Conservation (phyloP, 2,113 vertebrate genomes). For the Rhinopomastus cyanomelas region DNA sequence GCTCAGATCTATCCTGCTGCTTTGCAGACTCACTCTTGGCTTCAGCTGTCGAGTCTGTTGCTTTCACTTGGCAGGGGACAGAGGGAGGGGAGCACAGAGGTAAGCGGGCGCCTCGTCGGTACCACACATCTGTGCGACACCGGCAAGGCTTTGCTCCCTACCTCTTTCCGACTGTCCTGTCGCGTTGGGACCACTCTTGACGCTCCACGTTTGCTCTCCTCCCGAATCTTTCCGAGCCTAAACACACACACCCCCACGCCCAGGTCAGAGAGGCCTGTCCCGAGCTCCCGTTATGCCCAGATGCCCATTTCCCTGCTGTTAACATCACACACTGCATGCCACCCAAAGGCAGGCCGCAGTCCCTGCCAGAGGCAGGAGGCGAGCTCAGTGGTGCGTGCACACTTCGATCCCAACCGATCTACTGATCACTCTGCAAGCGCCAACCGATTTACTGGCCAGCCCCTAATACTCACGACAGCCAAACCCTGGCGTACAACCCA, state of each 20-base stretch:
- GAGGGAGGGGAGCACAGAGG: not conserved
- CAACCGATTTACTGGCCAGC: too few species aligned
- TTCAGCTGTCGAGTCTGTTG: not conserved
- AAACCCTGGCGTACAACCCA: not conserved
- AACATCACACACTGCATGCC: not conserved
- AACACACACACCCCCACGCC: constrained; percentile 33
- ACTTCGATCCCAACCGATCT: not conserved
- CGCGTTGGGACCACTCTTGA: constrained; percentile 57
- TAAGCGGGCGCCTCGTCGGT: not conserved
- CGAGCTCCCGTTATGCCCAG: not conserved
- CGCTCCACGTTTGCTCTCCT: constrained; percentile 55
- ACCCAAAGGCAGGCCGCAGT: not conserved
- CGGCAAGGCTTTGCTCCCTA: constrained; percentile 27
- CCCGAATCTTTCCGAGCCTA: constrained; percentile 80
- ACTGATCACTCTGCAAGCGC: not conserved
- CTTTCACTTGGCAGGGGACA: constrained; percentile 39
- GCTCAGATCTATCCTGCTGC: constrained; percentile 23
- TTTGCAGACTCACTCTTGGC: constrained; percentile 10
- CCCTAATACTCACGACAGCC: not conserved
- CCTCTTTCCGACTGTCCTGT: constrained; percentile 65
- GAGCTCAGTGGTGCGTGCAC: not conserved
- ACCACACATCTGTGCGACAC: not conserved
- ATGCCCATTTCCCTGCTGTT: fast-evolving
- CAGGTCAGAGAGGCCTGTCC: not conserved
- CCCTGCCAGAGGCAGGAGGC: not conserved